phyloP scores from a whole-genome alignment of 2,797 vertebrate species.

The Periophthalmus magnuspinnatus region DNA sequence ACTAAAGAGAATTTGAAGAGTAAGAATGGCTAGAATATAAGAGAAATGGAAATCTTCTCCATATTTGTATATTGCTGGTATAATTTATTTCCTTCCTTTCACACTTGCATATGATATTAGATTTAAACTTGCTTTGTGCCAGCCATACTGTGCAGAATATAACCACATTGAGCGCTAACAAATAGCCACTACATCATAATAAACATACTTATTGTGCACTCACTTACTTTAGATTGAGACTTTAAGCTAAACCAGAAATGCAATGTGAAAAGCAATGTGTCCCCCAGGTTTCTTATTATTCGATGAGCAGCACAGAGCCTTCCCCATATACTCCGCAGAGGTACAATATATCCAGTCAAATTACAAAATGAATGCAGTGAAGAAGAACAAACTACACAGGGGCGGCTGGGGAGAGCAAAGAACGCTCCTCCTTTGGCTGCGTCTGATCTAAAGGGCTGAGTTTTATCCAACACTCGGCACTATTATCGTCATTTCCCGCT shows the following conservation, averaged over 20 bases:
- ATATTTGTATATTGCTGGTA: neutral
- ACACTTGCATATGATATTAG: neutral
- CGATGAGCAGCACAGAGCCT: conserved; percentile 11
- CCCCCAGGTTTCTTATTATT: neutral
- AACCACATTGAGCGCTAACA: neutral
- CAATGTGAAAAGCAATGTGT: neutral
- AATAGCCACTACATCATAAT: neutral
- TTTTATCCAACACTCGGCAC: conserved; percentile 69
- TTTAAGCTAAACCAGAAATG: neutral
- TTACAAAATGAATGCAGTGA: conserved; percentile 21
- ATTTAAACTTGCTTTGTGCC: neutral
- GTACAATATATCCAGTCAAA: conserved; percentile 32
- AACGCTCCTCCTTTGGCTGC: conserved; percentile 38
- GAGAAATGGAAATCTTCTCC: neutral
- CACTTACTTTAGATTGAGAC: neutral
- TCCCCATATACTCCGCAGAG: conserved; percentile 16
- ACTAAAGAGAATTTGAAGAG: neutral
- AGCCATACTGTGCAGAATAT: neutral
- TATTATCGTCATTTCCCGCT: conserved; percentile 74
- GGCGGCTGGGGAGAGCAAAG: conserved; percentile 26
- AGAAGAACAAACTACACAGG: conserved; percentile 12
- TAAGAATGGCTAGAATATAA: neutral
- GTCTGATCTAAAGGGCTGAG: conserved; percentile 54
- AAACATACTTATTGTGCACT: neutral
- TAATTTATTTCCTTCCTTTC: neutral